Evolutionary conservation across 1,140 invertebrate genomes (phyloP).

Genomic region (Dendroctonus ponderosae): DNA sequence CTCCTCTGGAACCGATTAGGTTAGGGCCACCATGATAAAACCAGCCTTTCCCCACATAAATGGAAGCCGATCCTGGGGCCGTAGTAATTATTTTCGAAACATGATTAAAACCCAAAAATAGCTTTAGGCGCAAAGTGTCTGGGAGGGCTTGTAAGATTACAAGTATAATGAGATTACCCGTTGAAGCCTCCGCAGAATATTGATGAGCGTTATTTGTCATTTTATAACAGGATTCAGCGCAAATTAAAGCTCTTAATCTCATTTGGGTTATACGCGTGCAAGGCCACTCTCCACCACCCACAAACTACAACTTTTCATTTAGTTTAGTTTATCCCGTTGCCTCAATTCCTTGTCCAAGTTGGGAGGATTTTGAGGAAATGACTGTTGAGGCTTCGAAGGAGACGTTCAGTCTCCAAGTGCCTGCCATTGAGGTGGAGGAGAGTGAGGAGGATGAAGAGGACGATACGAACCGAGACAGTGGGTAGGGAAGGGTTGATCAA

Average conservation of each 20-base stretch:
- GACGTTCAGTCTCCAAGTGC: slow-evolving; percentile 8
- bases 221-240: slow-evolving; percentile 32
- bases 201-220: slow-evolving; percentile 22
- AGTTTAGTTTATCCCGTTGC: neutral
- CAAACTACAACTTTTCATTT: neutral
- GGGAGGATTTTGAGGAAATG: neutral
- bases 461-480: neutral
- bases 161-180: slow-evolving; percentile 29
- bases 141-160: slow-evolving; percentile 12
- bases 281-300: slow-evolving; percentile 11
- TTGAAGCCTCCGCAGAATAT: slow-evolving; percentile 28
- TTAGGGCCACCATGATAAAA: too few relatives aligned
- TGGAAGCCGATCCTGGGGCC: neutral
- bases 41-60: neutral
- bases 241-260: slow-evolving; percentile 33
- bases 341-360: neutral
- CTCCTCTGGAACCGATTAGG: too few relatives aligned
- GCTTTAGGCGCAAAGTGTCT: slow-evolving; percentile 3
- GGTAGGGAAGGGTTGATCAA: too few relatives aligned
- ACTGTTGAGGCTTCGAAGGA: neutral
- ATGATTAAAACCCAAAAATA: slow-evolving; percentile 20
- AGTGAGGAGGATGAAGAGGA: slow-evolving; percentile 10
- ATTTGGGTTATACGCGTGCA: slow-evolving; percentile 29
- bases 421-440: slow-evolving; percentile 2
- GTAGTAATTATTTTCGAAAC: slow-evolving; percentile 20